Base-by-base conservation (phyloP, 2,888 invertebrate genomes). In the Drosophila meridionalis region DNA sequence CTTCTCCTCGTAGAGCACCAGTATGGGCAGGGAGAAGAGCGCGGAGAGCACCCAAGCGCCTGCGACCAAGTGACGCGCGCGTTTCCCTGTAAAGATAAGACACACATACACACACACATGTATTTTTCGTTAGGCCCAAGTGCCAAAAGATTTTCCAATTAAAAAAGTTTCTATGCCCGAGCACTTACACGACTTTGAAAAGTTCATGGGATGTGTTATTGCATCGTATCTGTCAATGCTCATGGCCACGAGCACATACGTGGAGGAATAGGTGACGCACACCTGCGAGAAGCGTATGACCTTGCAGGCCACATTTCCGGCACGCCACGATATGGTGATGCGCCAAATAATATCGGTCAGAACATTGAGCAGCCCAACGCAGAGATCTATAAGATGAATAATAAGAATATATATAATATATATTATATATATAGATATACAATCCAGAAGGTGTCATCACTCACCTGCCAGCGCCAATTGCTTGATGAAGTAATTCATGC, bases 401-500 rank as follows among this genome's bases (percentile, higher is more conserved):
- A 20, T 34, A 8, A 20, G 20, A 20, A 20, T 20, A 20, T 20
- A 20, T 1, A 20, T 20, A 20, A 20, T 20, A 20, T 20, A 20
- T 20, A 20, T 20, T 20, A 20, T 20, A 20, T 20, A 20, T 20
- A 0, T 20, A 20, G 20, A 20, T 20, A 20, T 20, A 20, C 20
- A 2, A 34, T 34, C 34, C 8, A 9, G 34, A 34, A 34, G 9
- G 9, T 34, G 34, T 34, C 9, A 9, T 9, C 34, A 34, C 42
- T 42, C 93, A 98, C 98, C 98, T 93, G 98, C 98, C 72, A 98
- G 94, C 3, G 98, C 98, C 62, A 98, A 94, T 90, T 98, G 98
- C 94, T 97, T 97, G 83, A 98, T 98, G 94, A 98, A 98, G 94
- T 97, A 98, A 93, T 98, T 98, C 98, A 98, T 98, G 56, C 98